Evolutionary conservation across 2,888 invertebrate species (phyloP).

Genomic region (Dendrolimus houi): DNA sequence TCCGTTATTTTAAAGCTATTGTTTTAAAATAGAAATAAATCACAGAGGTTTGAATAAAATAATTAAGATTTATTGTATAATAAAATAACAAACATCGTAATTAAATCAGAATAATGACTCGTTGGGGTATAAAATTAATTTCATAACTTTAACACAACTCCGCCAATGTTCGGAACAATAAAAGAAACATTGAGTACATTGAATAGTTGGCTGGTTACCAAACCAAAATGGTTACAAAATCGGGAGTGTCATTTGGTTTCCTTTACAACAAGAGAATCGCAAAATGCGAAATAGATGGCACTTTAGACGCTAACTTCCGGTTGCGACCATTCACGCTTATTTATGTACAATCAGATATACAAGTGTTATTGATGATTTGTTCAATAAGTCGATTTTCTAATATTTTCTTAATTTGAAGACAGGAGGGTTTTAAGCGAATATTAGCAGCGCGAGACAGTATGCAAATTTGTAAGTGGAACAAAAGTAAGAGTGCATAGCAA

Average conservation of each 20-base stretch:
- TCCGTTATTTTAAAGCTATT: too few relatives aligned
- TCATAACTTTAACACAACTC: conserved; percentile 18
- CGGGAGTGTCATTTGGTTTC: conserved; percentile 56
- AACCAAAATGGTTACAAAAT: conserved; percentile 64
- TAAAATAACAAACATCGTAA: background rate
- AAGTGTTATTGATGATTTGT: too few relatives aligned
- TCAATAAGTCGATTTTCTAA: too few relatives aligned
- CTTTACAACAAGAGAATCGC: conserved; percentile 67
- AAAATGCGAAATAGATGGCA: conserved; percentile 66
- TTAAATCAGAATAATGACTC: background rate
- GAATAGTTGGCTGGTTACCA: conserved; percentile 62
- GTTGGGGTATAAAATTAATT: conserved; percentile 3
- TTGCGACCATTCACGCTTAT: conserved; percentile 16
- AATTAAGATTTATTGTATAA: background rate
- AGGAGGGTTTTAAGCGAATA: too few relatives aligned
- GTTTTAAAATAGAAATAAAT: too few relatives aligned
- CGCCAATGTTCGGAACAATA: conserved; percentile 19
- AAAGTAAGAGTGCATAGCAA: too few relatives aligned
- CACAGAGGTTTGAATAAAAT: background rate
- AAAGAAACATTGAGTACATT: conserved; percentile 31
- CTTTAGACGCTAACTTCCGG: conserved; percentile 61
- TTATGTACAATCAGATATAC: background rate
- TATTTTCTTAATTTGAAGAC: too few relatives aligned
- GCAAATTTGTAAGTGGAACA: too few relatives aligned
- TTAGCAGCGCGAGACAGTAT: too few relatives aligned